phyloP scores from a whole-genome alignment of 2,888 invertebrate genomes.

The Ethmia dodecea region DNA sequence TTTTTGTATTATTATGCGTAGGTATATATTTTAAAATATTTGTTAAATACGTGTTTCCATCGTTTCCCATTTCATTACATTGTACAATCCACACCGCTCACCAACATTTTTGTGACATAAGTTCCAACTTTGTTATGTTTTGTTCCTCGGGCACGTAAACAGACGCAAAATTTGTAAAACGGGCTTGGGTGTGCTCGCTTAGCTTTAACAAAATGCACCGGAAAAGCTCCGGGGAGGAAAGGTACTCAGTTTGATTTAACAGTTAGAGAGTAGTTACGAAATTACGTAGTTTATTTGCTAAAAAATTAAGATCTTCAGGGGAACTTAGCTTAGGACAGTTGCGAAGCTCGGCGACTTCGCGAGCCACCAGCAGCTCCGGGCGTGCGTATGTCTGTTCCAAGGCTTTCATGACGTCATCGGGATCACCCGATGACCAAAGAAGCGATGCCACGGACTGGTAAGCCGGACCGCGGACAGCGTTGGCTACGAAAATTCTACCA shows the following conservation, averaged over 20 bases:
- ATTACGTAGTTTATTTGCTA: constrained; percentile 1
- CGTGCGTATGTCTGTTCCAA: background rate
- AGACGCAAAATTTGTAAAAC: constrained; percentile 6
- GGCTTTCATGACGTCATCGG: background rate
- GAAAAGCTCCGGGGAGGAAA: constrained; percentile 3
- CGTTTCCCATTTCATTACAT: too few species aligned
- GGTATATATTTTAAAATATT: background rate
- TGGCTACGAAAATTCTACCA: too few species aligned
- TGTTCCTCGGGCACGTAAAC: too few species aligned
- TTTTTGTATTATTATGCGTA: constrained; percentile 3
- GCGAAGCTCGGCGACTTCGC: constrained; percentile 1
- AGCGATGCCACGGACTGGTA: too few species aligned
- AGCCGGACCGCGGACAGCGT: too few species aligned
- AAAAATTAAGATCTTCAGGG: background rate
- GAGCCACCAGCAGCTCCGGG: constrained; percentile 1
- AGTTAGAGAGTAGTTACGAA: too few species aligned
- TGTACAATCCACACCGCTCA: too few species aligned
- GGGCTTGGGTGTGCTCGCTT: constrained; percentile 3
- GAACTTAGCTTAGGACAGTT: background rate
- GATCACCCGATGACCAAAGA: background rate
- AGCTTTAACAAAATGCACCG: constrained; percentile 2
- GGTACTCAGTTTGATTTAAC: too few species aligned
- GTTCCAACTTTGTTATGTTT: too few species aligned
- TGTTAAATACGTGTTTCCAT: constrained; percentile 1
- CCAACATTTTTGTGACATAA: background rate